Conservation (phyloP, 2,888 invertebrate genomes). For the Harpagoxenus sublaevis region DNA sequence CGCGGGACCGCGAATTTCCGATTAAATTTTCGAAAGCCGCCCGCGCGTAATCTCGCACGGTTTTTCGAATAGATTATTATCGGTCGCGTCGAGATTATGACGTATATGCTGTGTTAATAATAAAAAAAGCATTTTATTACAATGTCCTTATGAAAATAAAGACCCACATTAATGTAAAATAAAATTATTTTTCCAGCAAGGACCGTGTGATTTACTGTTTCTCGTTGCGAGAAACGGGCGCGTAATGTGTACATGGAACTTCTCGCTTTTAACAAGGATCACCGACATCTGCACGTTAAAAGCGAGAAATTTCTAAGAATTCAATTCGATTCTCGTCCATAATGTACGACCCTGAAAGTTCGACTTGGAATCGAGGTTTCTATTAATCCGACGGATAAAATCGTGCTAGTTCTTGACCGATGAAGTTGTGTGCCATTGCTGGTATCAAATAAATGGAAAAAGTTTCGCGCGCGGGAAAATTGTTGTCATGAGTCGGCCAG, state of each 20-base stretch:
- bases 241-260: background rate
- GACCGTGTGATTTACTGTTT: background rate
- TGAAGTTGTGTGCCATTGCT: constrained; percentile 22
- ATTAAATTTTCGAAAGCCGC: constrained; percentile 14
- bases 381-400: constrained; percentile 28
- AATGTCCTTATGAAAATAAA: background rate
- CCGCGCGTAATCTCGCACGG: background rate
- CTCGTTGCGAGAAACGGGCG: background rate
- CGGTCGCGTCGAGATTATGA: background rate
- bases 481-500: constrained; percentile 35
- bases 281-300: background rate
- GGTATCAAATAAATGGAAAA: constrained; percentile 39
- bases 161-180: background rate
- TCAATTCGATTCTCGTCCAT: background rate
- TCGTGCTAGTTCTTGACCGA: constrained; percentile 27
- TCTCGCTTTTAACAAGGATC: too few species aligned
- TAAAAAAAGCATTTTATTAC: background rate
- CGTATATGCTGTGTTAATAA: background rate
- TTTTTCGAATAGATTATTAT: constrained; percentile 6
- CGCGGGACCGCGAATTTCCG: background rate
- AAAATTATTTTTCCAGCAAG: background rate
- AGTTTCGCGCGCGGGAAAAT: constrained; percentile 36
- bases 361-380: background rate
- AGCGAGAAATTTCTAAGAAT: constrained; percentile 11
- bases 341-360: constrained; percentile 18